Conservation (phyloP, 2,888 invertebrate genomes). For the Choreutis nemorana region DNA sequence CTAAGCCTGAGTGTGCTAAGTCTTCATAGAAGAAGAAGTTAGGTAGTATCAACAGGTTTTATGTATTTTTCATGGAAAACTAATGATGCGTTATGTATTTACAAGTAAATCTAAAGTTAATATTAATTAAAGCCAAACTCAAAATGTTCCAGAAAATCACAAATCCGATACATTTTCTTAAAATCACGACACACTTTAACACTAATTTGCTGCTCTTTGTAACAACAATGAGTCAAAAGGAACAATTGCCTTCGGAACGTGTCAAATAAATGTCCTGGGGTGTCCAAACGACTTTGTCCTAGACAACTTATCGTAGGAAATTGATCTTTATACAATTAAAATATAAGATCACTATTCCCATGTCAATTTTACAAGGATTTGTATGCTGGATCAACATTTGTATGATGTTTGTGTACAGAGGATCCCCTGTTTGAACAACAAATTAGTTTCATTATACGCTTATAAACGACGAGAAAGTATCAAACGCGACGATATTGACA, state of each 20-base stretch:
- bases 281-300: conserved; percentile 19
- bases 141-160: conserved; percentile 14
- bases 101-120: no score
- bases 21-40: no score
- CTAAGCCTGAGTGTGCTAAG: no score
- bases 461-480: conserved; percentile 42
- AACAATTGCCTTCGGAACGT: conserved; percentile 48
- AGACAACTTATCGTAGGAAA: conserved; percentile 8
- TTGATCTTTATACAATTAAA: conserved; percentile 13
- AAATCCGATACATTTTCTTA: conserved; percentile 31
- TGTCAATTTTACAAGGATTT: neutral
- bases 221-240: conserved; percentile 24
- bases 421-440: conserved; percentile 61
- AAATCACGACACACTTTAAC: conserved; percentile 36
- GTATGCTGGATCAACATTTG: neutral
- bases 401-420: conserved; percentile 45
- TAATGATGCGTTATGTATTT: no score
- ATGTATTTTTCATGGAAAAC: no score
- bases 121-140: neutral
- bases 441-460: conserved; percentile 63
- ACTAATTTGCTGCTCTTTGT: conserved; percentile 22
- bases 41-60: no score
- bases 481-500: conserved; percentile 21
- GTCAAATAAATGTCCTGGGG: conserved; percentile 50
- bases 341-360: neutral